These are phyloP conservation scores for Chironomus riparius DNA, from an alignment of 2,888 invertebrate genomes.

Conservation along the genomic window DNA sequence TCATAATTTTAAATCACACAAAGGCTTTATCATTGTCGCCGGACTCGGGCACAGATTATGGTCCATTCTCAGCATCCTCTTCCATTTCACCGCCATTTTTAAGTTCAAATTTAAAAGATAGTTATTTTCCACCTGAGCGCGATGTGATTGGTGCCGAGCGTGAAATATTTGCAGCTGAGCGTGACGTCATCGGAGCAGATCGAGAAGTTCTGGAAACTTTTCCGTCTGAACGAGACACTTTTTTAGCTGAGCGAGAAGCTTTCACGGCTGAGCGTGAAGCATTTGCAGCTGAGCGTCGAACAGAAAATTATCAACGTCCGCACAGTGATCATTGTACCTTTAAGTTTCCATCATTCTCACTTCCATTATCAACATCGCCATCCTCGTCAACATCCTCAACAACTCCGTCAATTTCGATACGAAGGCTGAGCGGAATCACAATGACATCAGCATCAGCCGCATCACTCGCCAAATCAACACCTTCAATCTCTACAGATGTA, in stretches of 20 bases:
- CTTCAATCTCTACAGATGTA: conserved; percentile 21
- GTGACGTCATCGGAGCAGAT: not conserved
- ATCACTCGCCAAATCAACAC: conserved; percentile 21
- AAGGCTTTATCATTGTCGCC: conserved; percentile 7
- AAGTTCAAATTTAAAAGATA: not conserved
- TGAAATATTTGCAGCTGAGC: not conserved
- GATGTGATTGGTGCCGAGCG: not conserved
- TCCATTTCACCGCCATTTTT: conserved; percentile 21
- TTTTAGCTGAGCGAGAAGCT: not conserved
- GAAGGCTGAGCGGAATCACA: conserved; percentile 4
- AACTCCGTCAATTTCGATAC: not conserved
- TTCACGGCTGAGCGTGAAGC: not conserved
- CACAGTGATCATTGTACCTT: not conserved
- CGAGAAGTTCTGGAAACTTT: not conserved
- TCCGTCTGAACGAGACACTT: not conserved
- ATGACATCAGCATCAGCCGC: not conserved
- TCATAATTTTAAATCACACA: not conserved
- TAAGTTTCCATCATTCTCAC: not conserved
- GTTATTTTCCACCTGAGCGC: no score
- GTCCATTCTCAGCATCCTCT: conserved; percentile 15
- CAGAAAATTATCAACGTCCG: not conserved
- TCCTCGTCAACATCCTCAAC: not conserved
- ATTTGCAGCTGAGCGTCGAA: not conserved
- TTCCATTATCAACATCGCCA: not conserved
- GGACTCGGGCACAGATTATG: conserved; percentile 21